Evolutionary conservation across 2,113 vertebrate species (phyloP).

Genomic region (Hucho hucho): DNA sequence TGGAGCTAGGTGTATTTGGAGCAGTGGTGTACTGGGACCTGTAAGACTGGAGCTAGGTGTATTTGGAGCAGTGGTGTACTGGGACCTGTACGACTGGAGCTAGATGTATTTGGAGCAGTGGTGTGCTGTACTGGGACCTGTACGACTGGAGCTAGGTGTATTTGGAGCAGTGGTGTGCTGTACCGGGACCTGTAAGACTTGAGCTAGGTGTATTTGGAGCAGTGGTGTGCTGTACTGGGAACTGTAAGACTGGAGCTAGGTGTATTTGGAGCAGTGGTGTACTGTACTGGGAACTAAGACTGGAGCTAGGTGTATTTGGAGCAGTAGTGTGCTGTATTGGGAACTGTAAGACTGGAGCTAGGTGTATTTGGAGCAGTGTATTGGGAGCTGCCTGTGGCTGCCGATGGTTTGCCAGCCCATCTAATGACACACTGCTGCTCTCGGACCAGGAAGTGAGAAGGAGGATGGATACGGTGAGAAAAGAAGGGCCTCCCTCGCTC

Average conservation of each 20-base stretch:
- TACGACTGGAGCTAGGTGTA: background rate
- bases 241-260: background rate
- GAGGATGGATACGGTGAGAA: slow-evolving; percentile 6
- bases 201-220: background rate
- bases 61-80: background rate
- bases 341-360: background rate
- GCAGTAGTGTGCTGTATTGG: background rate
- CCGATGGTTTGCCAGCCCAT: slow-evolving; percentile 1
- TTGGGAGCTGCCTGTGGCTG: background rate
- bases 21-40: too few relatives aligned
- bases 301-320: background rate
- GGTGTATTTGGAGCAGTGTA: background rate
- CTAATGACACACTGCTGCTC: slow-evolving; percentile 2
- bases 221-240: background rate
- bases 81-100: too few relatives aligned
- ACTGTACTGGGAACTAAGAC: background rate
- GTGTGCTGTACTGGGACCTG: too few relatives aligned
- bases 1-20: too few relatives aligned
- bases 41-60: background rate
- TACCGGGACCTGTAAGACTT: background rate
- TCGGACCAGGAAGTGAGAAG: background rate
- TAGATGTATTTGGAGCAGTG: too few relatives aligned
- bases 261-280: background rate
- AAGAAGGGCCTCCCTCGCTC: slow-evolving; percentile 1
- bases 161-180: background rate